Percentiles rank a stretch among this genome's conserved stretches.
phyloP scores from a whole-genome alignment of 1,140 invertebrate genomes.

The Coptotermes formosanus region DNA sequence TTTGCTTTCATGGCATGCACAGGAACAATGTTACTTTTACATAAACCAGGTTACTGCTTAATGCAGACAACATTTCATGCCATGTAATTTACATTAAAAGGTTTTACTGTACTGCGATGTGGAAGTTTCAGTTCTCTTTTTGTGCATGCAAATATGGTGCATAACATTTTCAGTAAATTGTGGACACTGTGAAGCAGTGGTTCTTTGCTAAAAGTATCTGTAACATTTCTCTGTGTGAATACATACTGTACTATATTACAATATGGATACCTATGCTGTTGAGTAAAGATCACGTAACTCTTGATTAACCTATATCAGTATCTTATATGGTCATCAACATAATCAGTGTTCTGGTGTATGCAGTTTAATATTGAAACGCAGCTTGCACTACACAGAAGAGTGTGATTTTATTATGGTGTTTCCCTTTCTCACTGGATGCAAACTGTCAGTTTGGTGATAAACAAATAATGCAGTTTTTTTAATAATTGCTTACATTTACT shows the following conservation, averaged over 20 bases:
- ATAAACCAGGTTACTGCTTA: too few relatives aligned
- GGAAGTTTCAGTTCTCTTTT: too few relatives aligned
- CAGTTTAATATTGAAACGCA: not conserved
- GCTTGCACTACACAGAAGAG: not conserved
- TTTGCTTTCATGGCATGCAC: too few relatives aligned
- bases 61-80: too few relatives aligned
- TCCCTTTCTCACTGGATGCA: not conserved
- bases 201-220: too few relatives aligned
- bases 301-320: not conserved
- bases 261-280: not conserved
- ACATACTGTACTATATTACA: not conserved
- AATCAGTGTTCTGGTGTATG: not conserved
- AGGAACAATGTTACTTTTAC: too few relatives aligned
- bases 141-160: too few relatives aligned
- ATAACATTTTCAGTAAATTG: too few relatives aligned
- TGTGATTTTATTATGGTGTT: not conserved
- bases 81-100: too few relatives aligned
- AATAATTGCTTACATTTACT: not conserved
- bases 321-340: not conserved
- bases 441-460: not conserved
- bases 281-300: not conserved
- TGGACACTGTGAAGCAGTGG: too few relatives aligned
- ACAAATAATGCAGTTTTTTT: not conserved
- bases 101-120: too few relatives aligned
- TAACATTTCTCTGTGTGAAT: not conserved